A percentile compares a stretch with the other conserved stretches of the same genome.
Evolutionary conservation across 2,113 vertebrate species (phyloP).

Genomic region (Pachypanchax playfairii): DNA sequence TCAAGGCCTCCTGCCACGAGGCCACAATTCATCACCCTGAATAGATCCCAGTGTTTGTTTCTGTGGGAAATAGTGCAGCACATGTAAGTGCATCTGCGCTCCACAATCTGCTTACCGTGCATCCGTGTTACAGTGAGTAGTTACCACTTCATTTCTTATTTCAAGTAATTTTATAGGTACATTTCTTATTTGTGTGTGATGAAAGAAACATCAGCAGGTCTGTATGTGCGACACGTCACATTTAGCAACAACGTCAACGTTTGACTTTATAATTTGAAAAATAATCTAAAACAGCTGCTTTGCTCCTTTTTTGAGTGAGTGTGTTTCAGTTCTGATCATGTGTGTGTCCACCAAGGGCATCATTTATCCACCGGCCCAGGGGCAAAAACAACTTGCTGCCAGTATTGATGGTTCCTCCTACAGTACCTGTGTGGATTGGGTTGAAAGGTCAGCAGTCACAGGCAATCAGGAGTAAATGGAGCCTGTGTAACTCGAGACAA

Average conservation of each 20-base stretch:
- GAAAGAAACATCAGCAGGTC: no score
- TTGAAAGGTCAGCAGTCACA: constrained; percentile 77
- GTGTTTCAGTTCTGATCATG: constrained; percentile 15
- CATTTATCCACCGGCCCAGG: constrained; percentile 75
- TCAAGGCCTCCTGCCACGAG: constrained; percentile 62
- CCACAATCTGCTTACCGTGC: background rate
- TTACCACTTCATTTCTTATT: background rate
- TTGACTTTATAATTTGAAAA: no score
- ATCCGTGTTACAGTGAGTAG: background rate
- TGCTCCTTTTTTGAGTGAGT: background rate
- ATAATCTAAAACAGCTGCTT: background rate
- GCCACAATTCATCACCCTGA: constrained; percentile 65
- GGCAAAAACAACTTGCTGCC: constrained; percentile 77
- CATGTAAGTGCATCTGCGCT: background rate
- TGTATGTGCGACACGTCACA: no score
- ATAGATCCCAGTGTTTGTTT: constrained; percentile 20
- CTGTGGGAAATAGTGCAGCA: background rate
- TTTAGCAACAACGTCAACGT: no score
- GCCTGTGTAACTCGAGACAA: constrained; percentile 75
- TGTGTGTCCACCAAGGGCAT: constrained; percentile 66
- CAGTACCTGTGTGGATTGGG: constrained; percentile 78
- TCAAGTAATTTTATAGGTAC: no score
- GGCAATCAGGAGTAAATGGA: constrained; percentile 81
- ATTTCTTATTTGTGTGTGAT: no score
- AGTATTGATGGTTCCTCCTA: constrained; percentile 72